These are phyloP conservation scores for Erynnis tages DNA, from an alignment of 2,888 invertebrate genomes.

Conservation along the genomic window DNA sequence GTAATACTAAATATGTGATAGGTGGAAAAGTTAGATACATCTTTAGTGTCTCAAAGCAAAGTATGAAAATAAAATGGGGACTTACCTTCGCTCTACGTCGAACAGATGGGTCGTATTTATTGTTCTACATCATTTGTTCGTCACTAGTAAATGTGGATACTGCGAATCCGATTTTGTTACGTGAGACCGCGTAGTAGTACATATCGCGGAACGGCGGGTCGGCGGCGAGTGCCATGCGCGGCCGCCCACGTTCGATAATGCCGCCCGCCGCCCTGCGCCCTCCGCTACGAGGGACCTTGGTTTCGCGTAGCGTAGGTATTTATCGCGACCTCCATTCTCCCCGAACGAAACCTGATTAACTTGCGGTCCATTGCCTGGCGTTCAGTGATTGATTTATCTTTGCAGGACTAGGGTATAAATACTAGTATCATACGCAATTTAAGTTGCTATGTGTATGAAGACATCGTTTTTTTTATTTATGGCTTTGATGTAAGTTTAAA, in stretches of 20 bases:
- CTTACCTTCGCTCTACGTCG: constrained; percentile 55
- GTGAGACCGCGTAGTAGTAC: constrained; percentile 53
- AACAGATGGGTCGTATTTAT: constrained; percentile 38
- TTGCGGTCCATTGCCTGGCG: constrained; percentile 16
- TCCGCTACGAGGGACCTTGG: constrained; percentile 27
- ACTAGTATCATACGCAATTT: constrained; percentile 5
- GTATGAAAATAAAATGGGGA: constrained; percentile 14
- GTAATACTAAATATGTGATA: too few relatives aligned
- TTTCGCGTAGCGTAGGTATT: constrained; percentile 10
- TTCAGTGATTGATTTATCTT: constrained; percentile 19
- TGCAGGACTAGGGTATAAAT: constrained; percentile 3
- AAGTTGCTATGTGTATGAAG: too few relatives aligned
- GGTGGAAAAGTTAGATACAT: constrained; percentile 1
- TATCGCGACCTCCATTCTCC: constrained; percentile 16
- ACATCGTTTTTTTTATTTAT: neutral
- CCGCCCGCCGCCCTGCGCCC: constrained; percentile 39
- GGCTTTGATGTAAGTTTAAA: too few relatives aligned
- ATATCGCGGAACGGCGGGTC: constrained; percentile 51
- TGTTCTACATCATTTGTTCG: constrained; percentile 50
- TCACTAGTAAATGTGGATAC: constrained; percentile 43
- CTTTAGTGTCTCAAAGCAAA: constrained; percentile 12
- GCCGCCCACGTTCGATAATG: constrained; percentile 75
- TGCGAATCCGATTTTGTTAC: constrained; percentile 42
- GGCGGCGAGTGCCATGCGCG: constrained; percentile 51
- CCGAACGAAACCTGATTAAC: constrained; percentile 22